Evolutionary conservation across 2,888 invertebrate species (phyloP).

Genomic region (Cancer borealis): DNA sequence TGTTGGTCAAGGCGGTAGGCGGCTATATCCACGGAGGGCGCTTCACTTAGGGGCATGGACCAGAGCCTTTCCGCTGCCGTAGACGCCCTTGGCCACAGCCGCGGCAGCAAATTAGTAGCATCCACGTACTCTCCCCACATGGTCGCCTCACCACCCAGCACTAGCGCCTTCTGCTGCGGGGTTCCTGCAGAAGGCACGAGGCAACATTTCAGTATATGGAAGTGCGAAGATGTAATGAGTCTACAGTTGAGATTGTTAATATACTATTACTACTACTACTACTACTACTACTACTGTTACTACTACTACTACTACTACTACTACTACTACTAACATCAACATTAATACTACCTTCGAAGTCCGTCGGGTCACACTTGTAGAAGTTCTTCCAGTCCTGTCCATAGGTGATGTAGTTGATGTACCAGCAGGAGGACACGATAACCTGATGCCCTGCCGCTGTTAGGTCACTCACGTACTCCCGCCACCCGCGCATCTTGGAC

Average conservation of each 20-base stretch:
- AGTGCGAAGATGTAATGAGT: background rate
- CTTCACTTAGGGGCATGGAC: slow-evolving; percentile 81
- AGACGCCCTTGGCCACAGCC: slow-evolving; percentile 91
- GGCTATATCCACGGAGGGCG: slow-evolving; percentile 67
- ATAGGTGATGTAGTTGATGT: slow-evolving; percentile 87
- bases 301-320: background rate
- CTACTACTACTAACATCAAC: background rate
- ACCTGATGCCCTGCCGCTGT: slow-evolving; percentile 84
- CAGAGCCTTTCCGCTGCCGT: slow-evolving; percentile 93
- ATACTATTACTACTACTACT: background rate
- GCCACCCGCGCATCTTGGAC: slow-evolving; percentile 70
- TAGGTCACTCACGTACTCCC: slow-evolving; percentile 80
- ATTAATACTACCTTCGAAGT: slow-evolving; percentile 80
- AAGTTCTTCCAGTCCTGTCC: slow-evolving; percentile 87
- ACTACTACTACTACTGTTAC: background rate
- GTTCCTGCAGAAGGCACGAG: slow-evolving; percentile 79
- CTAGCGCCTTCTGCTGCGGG: slow-evolving; percentile 83
- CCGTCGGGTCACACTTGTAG: slow-evolving; percentile 86
- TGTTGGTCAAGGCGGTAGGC: slow-evolving; percentile 71
- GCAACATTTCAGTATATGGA: background rate
- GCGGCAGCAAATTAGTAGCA: slow-evolving; percentile 83
- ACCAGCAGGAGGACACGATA: slow-evolving; percentile 92
- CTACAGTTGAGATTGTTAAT: background rate
- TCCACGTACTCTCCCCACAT: slow-evolving; percentile 96
- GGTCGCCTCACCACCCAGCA: slow-evolving; percentile 94